Percentiles rank a stretch among this genome's conserved stretches.
Evolutionary conservation across 2,113 vertebrate genomes (phyloP).

Genomic region (Pelobates fuscus): DNA sequence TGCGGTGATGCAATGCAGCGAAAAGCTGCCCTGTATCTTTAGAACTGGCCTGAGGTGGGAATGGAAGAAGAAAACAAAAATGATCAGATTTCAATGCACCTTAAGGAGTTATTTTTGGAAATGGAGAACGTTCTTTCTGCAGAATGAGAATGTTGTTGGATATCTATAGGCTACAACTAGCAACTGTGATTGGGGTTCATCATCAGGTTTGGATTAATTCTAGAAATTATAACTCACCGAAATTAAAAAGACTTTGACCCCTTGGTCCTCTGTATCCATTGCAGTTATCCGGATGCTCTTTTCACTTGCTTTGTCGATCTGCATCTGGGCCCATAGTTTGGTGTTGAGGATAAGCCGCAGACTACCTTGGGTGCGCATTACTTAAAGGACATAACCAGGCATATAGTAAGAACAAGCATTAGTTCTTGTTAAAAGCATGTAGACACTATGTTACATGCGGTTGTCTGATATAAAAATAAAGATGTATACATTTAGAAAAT

Average conservation of each 20-base stretch:
- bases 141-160: too few relatives aligned
- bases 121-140: not conserved
- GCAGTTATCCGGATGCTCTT: conserved; percentile 96
- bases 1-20: conserved; percentile 92
- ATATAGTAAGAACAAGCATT: not conserved
- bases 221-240: conserved; percentile 81
- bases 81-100: too few relatives aligned
- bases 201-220: too few relatives aligned
- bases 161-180: too few relatives aligned
- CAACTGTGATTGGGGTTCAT: too few relatives aligned
- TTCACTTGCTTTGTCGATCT: conserved; percentile 98
- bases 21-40: conserved; percentile 95
- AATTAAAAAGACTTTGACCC: conserved; percentile 97
- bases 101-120: not conserved
- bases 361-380: conserved; percentile 98
- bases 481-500: too few relatives aligned
- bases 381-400: conserved; percentile 60
- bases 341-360: conserved; percentile 96
- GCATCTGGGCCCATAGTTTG: conserved; percentile 98
- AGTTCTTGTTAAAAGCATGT: too few relatives aligned
- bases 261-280: conserved; percentile 97
- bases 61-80: not conserved
- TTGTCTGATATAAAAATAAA: too few relatives aligned
- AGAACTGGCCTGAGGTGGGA: conserved; percentile 97
- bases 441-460: too few relatives aligned